These are phyloP conservation scores for Phasianus colchicus DNA, from an alignment of 2,113 vertebrate genomes.

Conservation along the genomic window DNA sequence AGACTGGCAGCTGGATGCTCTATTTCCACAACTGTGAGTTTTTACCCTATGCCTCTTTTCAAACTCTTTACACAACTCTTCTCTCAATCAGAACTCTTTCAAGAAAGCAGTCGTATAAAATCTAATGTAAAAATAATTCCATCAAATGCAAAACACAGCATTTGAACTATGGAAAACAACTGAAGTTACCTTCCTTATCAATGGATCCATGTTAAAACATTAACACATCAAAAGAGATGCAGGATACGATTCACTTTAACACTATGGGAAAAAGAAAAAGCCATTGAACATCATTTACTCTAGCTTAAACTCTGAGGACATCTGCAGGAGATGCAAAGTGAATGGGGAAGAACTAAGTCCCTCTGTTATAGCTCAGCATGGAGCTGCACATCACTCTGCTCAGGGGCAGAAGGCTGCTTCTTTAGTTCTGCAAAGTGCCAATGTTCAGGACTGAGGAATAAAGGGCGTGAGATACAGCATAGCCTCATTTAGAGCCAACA, in stretches of 20 bases:
- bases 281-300: background rate
- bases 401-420: background rate
- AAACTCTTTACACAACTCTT: background rate
- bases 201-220: slow-evolving; percentile 36
- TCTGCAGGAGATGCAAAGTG: background rate
- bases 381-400: background rate
- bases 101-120: slow-evolving; percentile 6
- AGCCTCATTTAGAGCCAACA: background rate
- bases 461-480: background rate
- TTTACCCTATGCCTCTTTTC: background rate
- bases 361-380: background rate
- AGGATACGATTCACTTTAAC: slow-evolving; percentile 40
- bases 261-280: slow-evolving; percentile 21
- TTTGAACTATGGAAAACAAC: background rate
- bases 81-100: background rate
- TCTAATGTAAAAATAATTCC: background rate
- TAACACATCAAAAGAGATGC: slow-evolving; percentile 57
- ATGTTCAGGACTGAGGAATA: background rate
- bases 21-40: background rate
- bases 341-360: background rate
- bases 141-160: slow-evolving; percentile 24
- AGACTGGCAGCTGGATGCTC: background rate
- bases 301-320: slow-evolving; percentile 3
- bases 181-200: slow-evolving; percentile 15
- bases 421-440: background rate